These are phyloP conservation scores for Ctenosaura bakeri DNA, from an alignment of 2,797 vertebrate genomes.

Conservation along the genomic window DNA sequence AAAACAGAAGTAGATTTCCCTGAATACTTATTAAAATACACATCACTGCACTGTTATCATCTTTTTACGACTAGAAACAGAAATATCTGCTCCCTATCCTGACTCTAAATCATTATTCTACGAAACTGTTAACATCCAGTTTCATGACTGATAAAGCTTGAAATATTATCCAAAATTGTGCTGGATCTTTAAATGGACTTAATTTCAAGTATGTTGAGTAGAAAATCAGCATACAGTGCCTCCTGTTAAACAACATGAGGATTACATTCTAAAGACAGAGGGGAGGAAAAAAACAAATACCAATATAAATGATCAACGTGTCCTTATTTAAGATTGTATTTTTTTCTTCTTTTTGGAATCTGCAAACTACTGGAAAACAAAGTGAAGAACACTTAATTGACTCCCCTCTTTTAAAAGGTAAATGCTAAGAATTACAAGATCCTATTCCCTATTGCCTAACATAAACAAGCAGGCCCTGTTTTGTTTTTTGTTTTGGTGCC, in stretches of 20 bases:
- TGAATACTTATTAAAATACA: not conserved
- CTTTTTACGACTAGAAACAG: not conserved
- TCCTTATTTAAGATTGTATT: not conserved
- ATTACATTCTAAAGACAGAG: not conserved
- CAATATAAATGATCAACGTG: not conserved
- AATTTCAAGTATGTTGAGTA: not conserved
- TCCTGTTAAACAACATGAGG: not conserved
- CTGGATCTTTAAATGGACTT: not conserved
- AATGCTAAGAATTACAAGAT: not conserved
- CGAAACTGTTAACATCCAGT: constrained; percentile 55
- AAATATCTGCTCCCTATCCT: constrained; percentile 27
- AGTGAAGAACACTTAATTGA: not conserved
- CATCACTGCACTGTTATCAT: not conserved
- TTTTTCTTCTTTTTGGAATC: not conserved
- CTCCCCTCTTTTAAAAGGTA: not conserved
- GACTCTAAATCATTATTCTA: constrained; percentile 55
- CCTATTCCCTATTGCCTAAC: not conserved
- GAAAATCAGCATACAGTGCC: not conserved
- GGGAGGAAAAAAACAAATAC: not conserved
- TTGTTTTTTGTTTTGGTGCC: not conserved
- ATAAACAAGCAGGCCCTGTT: not conserved
- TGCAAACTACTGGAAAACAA: not conserved
- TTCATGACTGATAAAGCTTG: not conserved
- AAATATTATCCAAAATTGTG: not conserved
- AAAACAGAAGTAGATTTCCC: constrained; percentile 11